These are phyloP conservation scores for Hemaris fuciformis DNA, from an alignment of 2,888 invertebrate species.

Conservation along the genomic window DNA sequence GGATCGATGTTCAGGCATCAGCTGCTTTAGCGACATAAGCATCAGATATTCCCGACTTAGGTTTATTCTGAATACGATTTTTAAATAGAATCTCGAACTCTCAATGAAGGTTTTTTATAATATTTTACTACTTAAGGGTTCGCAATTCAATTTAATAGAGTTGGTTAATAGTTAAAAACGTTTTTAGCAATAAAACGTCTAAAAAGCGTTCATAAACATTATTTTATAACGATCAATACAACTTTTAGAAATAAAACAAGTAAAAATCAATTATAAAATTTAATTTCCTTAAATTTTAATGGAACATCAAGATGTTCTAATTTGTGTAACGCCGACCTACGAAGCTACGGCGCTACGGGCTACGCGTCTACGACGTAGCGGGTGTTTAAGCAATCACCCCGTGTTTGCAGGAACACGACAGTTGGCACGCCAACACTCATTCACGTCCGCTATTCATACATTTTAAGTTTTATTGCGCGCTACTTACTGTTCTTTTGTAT, in stretches of 20 bases:
- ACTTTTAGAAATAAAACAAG: too few relatives aligned
- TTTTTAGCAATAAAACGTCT: too few relatives aligned
- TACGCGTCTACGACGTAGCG: slow-evolving; percentile 26
- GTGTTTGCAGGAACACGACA: slow-evolving; percentile 24
- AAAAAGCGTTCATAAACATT: too few relatives aligned
- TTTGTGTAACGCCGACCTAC: slow-evolving; percentile 12
- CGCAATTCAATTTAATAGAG: too few relatives aligned
- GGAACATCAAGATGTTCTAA: background rate
- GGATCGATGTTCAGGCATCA: slow-evolving; percentile 1
- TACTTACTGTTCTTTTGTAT: slow-evolving; percentile 12
- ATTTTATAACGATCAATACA: too few relatives aligned
- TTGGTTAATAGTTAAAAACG: too few relatives aligned
- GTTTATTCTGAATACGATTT: slow-evolving; percentile 13
- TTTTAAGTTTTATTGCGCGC: slow-evolving; percentile 11
- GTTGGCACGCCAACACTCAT: slow-evolving; percentile 11
- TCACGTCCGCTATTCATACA: background rate
- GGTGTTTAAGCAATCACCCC: slow-evolving; percentile 22
- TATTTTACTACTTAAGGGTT: background rate
- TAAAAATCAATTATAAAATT: background rate
- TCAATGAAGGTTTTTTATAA: background rate
- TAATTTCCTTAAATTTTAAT: background rate
- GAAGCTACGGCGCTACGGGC: slow-evolving; percentile 22
- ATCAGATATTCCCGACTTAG: background rate
- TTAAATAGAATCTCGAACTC: background rate
- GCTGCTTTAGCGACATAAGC: background rate